Base-by-base conservation (phyloP, 2,888 invertebrate species). In the Xestoiulus laeticollis region DNA sequence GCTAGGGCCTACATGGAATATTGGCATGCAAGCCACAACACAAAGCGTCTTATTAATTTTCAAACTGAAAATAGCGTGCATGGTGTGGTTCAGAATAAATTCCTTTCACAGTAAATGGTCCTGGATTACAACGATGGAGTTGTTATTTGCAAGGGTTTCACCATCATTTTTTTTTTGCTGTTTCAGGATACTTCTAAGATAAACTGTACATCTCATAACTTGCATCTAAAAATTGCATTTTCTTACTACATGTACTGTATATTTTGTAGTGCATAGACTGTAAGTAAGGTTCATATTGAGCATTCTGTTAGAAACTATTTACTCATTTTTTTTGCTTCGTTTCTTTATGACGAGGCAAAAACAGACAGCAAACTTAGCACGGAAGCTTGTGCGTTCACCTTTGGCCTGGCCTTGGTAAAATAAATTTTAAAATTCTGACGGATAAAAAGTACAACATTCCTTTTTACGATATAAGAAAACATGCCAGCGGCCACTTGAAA, bases 401-500 rank as follows among this genome's bases (percentile, higher is more conserved):
- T 78, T 78, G 30, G 16, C 78, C 30, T 30, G 30, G 78, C 30
- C 26, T 12, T 12, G 78, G 78, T 26, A 78, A 78, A 26, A 78
- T 78, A 30, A 30, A 78, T 78, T 78, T 78, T 30, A 19, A 30
- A 78, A 78, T 30, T 78, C 78, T 78, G 78, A 30, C 30, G 26
- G 78, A 78, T 78, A 30, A 78, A n/a, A 22, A 26, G 22, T 30
- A 30, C 78, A 78, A 78, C 78, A 78, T 78, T 78, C 78, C 78
- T 78, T 30, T 78, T 78, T 78, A 78, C 78, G 78, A 30, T 78
- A 78, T 30, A 78, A 5, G 78, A 78, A 78, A 14, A 78, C 78
- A 78, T 30, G 78, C 78, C 78, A 78, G 78, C 78, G 78, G 78
- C 78, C 78, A 78, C 78, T 78, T 30, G 78, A 78, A 78, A 78